Base-by-base conservation (phyloP, 2,888 invertebrate genomes). In the Drosophila paranaensis region DNA sequence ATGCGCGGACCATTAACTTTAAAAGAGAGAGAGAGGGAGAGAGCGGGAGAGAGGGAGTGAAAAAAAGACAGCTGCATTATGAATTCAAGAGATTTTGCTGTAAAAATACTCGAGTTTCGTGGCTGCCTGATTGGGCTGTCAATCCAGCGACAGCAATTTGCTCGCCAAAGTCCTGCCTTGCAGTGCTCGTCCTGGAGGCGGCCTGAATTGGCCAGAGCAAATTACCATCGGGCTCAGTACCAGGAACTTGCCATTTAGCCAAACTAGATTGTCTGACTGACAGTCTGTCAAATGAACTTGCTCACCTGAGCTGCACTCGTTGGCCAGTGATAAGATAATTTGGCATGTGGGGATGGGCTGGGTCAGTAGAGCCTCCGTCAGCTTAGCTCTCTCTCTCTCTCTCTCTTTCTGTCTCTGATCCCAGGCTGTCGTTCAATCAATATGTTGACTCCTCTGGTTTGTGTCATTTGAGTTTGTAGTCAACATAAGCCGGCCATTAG, bases 171-270 rank as follows among this genome's bases (percentile, higher is more conserved):
- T 60, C n/a, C n/a, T n/a, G n/a, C 30, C 53, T 13, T 61, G n/a
- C 48, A 14, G 10, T 25, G 37, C 40, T 53, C 27, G 27, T 20
- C 43, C 35, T 27, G 30, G 25, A 35, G 33, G 42, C 57, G 50
- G 40, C 35, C 55, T 20, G 67, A 74, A 73, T 74, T 73, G 74
- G 74, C 74, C 68, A 40, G 46, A 20, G 14, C 30, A 42, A 55
- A 55, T 16, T 55, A 27, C 20, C 48, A 62, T 43, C 39, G 16
- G 54, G 48, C 43, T 25, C 65, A 53, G 60, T 62, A 60, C 45
- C n/a, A 10, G 61, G 50, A 35, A 45, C 54, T 39, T 61, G 62
- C 46, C 67, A n/a, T 30, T 43, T 56, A 42, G 45, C 51, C 14
- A 25, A 20, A 11, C 16, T 55, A 45, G 35, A 9, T 37, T 43